phyloP scores from a whole-genome alignment of 2,797 vertebrate genomes.

The Phrynocephalus vlangalii region DNA sequence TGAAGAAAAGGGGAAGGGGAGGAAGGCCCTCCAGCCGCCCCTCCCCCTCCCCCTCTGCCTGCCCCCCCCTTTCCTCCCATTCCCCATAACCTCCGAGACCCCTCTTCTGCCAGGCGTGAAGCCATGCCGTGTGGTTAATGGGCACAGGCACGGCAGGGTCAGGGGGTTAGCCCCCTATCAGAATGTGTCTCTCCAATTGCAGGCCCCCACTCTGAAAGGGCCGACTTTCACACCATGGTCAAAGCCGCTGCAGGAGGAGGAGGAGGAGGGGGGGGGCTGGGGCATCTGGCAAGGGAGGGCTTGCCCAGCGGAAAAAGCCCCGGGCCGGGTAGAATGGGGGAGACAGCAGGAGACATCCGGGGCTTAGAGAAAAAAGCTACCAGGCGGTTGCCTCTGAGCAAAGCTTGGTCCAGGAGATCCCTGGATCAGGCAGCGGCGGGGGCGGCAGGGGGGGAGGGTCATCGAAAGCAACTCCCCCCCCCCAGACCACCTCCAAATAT shows the following conservation, averaged over 20 bases:
- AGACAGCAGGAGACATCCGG: too few relatives aligned
- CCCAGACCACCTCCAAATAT: neutral
- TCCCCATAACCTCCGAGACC: slow-evolving; percentile 32
- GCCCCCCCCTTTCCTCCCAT: neutral
- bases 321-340: too few relatives aligned
- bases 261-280: neutral
- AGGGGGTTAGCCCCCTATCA: neutral
- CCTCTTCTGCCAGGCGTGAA: slow-evolving; percentile 44
- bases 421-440: neutral
- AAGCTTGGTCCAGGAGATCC: too few relatives aligned
- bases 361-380: too few relatives aligned
- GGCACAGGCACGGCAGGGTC: slow-evolving; percentile 15
- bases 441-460: too few relatives aligned
- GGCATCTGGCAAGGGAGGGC: too few relatives aligned
- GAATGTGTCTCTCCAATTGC: slow-evolving; percentile 10
- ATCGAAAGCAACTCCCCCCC: neutral
- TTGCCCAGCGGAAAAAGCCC: too few relatives aligned
- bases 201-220: neutral
- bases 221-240: neutral
- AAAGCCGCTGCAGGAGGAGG: neutral
- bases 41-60: neutral
- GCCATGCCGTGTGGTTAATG: slow-evolving; percentile 30
- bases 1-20: too few relatives aligned
- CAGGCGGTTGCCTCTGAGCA: too few relatives aligned
- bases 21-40: too few relatives aligned